These are phyloP conservation scores for Psilopsiagon aurifrons DNA, from an alignment of 2,113 vertebrate genomes.

Conservation along the genomic window DNA sequence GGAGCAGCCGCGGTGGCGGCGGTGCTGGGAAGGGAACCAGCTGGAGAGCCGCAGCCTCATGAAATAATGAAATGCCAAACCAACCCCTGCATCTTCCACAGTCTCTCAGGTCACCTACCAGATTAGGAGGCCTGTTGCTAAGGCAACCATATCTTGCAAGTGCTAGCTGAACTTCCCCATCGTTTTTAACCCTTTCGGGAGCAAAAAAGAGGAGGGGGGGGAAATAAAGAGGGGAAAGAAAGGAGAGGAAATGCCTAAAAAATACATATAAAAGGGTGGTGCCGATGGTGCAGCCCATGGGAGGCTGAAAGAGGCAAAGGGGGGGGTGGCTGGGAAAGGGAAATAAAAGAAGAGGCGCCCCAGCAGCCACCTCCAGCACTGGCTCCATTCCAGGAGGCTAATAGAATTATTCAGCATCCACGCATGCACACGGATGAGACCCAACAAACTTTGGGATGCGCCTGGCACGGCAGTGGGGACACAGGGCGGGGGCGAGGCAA, in stretches of 20 bases:
- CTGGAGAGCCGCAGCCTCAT: slow-evolving; percentile 81
- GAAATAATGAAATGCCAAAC: slow-evolving; percentile 88
- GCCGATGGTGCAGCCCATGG: neutral
- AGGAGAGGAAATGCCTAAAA: neutral
- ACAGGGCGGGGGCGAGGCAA: too few species aligned
- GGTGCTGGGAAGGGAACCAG: slow-evolving; percentile 79
- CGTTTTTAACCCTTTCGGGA: slow-evolving; percentile 85
- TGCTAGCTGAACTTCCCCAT: slow-evolving; percentile 85
- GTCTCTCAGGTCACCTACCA: slow-evolving; percentile 92
- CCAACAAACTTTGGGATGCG: slow-evolving; percentile 61
- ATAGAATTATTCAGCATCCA: slow-evolving; percentile 39
- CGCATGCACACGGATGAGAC: slow-evolving; percentile 5
- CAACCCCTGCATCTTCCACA: slow-evolving; percentile 83
- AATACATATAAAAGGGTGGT: neutral
- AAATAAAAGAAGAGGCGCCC: slow-evolving; percentile 20
- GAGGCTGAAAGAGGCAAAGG: neutral
- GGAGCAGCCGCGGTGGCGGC: slow-evolving; percentile 41
- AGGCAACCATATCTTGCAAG: slow-evolving; percentile 90
- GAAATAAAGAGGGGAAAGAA: neutral
- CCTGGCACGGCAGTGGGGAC: slow-evolving; percentile 13
- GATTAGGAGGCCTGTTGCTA: slow-evolving; percentile 93
- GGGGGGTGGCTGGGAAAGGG: neutral
- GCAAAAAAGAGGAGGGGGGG: neutral
- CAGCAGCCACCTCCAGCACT: slow-evolving; percentile 2
- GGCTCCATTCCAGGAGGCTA: slow-evolving; percentile 47